Evolutionary conservation across 53 echinoderm and acorn worm genomes (phyloP).

Genomic region (Actinopyga echinites): DNA sequence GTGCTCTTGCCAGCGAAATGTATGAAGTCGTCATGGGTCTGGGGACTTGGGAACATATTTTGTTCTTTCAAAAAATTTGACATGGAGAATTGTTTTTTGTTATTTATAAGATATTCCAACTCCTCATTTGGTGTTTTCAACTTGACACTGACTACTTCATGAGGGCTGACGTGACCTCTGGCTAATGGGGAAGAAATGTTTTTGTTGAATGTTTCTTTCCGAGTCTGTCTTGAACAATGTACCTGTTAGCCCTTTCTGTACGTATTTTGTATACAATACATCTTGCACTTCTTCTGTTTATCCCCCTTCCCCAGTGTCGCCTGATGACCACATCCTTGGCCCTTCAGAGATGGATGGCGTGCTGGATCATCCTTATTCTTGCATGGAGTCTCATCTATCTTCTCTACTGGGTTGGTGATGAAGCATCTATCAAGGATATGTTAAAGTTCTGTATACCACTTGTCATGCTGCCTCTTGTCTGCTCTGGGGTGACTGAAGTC

Average conservation of each 20-base stretch:
- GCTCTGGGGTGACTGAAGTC: slow-evolving; percentile 91
- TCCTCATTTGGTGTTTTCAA: too few species aligned
- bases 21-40: too few species aligned
- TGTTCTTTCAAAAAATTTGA: too few species aligned
- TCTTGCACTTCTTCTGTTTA: background rate
- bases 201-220: too few species aligned
- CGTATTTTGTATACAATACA: background rate
- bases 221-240: too few species aligned
- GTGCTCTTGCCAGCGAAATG: too few species aligned
- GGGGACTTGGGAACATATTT: too few species aligned
- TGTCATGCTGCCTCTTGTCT: slow-evolving; percentile 76
- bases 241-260: background rate
- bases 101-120: too few species aligned
- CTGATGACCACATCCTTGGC: slow-evolving; percentile 81
- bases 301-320: slow-evolving; percentile 63
- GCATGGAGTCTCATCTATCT: slow-evolving; percentile 90
- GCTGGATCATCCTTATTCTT: slow-evolving; percentile 78
- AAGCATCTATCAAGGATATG: slow-evolving; percentile 88
- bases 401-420: slow-evolving; percentile 93
- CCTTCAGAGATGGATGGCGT: slow-evolving; percentile 81
- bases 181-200: too few species aligned
- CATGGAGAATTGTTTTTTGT: too few species aligned
- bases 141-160: too few species aligned
- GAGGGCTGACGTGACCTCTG: too few species aligned
- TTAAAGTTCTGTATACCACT: slow-evolving; percentile 86